These are phyloP conservation scores for Hydropsyche betteni DNA, from an alignment of 2,888 invertebrate species.

Conservation along the genomic window DNA sequence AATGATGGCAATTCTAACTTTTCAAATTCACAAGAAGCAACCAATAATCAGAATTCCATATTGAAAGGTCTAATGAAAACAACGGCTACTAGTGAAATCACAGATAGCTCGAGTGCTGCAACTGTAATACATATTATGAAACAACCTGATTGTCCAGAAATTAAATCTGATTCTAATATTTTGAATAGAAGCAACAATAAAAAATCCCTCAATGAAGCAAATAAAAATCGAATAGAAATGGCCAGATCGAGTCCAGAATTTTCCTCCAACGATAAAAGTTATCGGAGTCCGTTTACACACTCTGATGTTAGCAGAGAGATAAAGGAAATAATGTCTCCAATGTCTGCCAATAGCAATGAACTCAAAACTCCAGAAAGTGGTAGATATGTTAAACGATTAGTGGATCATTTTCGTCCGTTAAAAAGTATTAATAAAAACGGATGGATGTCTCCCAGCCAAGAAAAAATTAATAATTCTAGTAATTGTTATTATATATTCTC, in stretches of 20 bases:
- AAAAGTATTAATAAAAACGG: conserved; percentile 37
- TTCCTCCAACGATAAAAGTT: conserved; percentile 1
- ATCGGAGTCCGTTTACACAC: conserved; percentile 30
- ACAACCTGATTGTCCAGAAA: conserved; percentile 9
- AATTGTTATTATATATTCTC: conserved; percentile 26
- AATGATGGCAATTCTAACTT: background rate
- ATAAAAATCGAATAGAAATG: background rate
- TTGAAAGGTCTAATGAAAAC: conserved; percentile 45
- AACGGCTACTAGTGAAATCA: conserved; percentile 48
- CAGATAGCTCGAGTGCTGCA: conserved; percentile 46
- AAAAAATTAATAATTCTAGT: conserved; percentile 45
- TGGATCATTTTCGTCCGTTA: conserved; percentile 42
- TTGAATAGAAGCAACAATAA: background rate
- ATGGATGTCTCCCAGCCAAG: conserved; percentile 48
- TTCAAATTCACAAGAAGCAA: conserved; percentile 8
- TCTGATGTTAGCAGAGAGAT: conserved; percentile 48
- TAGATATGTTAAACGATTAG: conserved; percentile 37
- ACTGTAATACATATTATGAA: conserved; percentile 42
- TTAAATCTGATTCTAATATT: conserved; percentile 7
- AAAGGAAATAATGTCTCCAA: conserved; percentile 46
- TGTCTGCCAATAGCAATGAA: conserved; percentile 21
- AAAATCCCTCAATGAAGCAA: background rate
- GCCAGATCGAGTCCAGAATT: conserved; percentile 10
- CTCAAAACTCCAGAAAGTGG: conserved; percentile 36
- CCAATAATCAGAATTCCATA: conserved; percentile 17